phyloP scores from a whole-genome alignment of 2,888 invertebrate genomes.

The Ectemnius continuus region DNA sequence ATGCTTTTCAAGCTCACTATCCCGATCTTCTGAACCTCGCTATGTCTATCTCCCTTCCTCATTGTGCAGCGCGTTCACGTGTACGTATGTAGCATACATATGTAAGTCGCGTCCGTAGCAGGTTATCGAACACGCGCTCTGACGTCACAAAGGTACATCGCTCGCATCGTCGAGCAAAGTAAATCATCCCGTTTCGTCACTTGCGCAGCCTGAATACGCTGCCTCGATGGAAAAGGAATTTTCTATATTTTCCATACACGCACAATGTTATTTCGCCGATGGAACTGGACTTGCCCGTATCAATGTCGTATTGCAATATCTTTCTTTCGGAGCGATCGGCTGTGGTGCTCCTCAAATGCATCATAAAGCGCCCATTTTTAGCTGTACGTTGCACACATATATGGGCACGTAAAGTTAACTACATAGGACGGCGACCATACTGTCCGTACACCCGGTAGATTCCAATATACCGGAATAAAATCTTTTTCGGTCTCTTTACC shows the following conservation, averaged over 20 bases:
- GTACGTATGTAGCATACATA: slow-evolving; percentile 36
- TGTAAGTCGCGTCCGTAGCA: slow-evolving; percentile 59
- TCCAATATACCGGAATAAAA: slow-evolving; percentile 41
- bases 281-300: neutral
- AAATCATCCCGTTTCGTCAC: slow-evolving; percentile 70
- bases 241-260: slow-evolving; percentile 24
- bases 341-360: slow-evolving; percentile 40
- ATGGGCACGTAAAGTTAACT: neutral
- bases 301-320: slow-evolving; percentile 8
- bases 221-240: slow-evolving; percentile 39
- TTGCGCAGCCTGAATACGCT: slow-evolving; percentile 65
- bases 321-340: slow-evolving; percentile 38
- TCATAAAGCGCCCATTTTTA: slow-evolving; percentile 51
- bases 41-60: slow-evolving; percentile 48
- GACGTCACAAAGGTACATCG: slow-evolving; percentile 76
- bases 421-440: slow-evolving; percentile 20
- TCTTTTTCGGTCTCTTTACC: slow-evolving; percentile 26
- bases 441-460: slow-evolving; percentile 39
- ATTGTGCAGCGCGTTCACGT: slow-evolving; percentile 47
- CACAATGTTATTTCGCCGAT: slow-evolving; percentile 11
- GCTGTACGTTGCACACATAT: slow-evolving; percentile 19
- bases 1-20: slow-evolving; percentile 48
- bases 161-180: slow-evolving; percentile 74
- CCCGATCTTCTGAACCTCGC: slow-evolving; percentile 32
- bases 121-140: slow-evolving; percentile 70